Conservation (phyloP, 2,113 vertebrate species). For the Marmota monax region DNA sequence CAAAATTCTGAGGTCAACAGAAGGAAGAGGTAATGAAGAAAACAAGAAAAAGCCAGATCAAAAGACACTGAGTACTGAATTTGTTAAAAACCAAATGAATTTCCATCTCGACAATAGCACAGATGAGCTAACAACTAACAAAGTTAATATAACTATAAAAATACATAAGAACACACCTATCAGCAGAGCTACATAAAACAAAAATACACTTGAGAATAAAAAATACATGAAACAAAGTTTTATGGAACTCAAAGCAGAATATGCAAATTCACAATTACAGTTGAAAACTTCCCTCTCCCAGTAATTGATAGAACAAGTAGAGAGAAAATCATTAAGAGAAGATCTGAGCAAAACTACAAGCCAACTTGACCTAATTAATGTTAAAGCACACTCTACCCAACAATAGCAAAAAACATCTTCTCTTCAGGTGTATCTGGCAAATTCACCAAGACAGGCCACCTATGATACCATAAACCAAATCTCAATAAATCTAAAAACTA, state of each 20-base stretch:
- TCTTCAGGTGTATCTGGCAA: background rate
- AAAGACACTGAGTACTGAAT: background rate
- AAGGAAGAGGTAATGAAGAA: conserved; percentile 25
- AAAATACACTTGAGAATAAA: background rate
- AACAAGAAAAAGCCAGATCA: background rate
- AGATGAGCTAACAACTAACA: background rate
- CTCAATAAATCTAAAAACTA: background rate
- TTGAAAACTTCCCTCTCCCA: background rate
- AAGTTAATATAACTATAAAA: conserved; percentile 25
- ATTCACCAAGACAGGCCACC: background rate
- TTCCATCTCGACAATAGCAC: background rate
- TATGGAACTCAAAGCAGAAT: background rate
- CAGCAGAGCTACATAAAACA: background rate
- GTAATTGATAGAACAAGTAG: background rate
- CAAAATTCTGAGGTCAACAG: conserved; percentile 13
- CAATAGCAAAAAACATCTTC: background rate
- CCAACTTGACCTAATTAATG: background rate
- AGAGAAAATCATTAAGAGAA: conserved; percentile 35
- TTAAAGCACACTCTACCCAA: background rate
- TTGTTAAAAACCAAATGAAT: conserved; percentile 9
- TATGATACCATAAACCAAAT: background rate
- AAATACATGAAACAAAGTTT: background rate
- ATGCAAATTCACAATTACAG: background rate
- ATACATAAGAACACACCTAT: background rate
- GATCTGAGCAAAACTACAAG: background rate